These are phyloP conservation scores for Dryobotodes eremita DNA, from an alignment of 2,888 invertebrate species.

Conservation along the genomic window DNA sequence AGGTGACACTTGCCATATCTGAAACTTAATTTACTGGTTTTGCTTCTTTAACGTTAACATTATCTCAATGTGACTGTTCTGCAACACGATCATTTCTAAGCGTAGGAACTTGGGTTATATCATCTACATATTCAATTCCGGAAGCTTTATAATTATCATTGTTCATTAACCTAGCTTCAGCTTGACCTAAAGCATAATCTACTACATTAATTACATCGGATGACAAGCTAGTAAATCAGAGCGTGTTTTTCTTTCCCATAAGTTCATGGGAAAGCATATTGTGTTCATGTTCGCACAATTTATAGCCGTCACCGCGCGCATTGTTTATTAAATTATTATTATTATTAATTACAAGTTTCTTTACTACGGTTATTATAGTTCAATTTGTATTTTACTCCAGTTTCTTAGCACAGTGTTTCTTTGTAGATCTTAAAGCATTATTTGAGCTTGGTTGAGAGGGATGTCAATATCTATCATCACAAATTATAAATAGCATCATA, in stretches of 20 bases:
- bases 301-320: slow-evolving; percentile 48
- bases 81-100: neutral
- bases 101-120: neutral
- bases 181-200: slow-evolving; percentile 32
- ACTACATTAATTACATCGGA: slow-evolving; percentile 38
- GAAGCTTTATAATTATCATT: neutral
- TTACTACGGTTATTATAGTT: slow-evolving; percentile 26
- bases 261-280: slow-evolving; percentile 51
- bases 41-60: neutral
- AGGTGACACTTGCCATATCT: rapidly evolving
- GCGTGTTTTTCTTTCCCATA: slow-evolving; percentile 52
- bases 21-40: neutral
- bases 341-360: slow-evolving; percentile 41
- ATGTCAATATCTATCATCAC: neutral
- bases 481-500: neutral
- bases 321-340: slow-evolving; percentile 41
- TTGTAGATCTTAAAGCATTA: slow-evolving; percentile 1
- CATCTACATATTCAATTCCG: neutral
- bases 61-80: neutral
- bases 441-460: neutral
- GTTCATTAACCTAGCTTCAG: slow-evolving; percentile 1
- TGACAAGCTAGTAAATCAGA: slow-evolving; percentile 47
- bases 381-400: slow-evolving; percentile 18
- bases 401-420: slow-evolving; percentile 6
- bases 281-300: slow-evolving; percentile 57